These are phyloP conservation scores for Recurvirostra avosetta DNA, from an alignment of 2,113 vertebrate genomes.

Conservation along the genomic window DNA sequence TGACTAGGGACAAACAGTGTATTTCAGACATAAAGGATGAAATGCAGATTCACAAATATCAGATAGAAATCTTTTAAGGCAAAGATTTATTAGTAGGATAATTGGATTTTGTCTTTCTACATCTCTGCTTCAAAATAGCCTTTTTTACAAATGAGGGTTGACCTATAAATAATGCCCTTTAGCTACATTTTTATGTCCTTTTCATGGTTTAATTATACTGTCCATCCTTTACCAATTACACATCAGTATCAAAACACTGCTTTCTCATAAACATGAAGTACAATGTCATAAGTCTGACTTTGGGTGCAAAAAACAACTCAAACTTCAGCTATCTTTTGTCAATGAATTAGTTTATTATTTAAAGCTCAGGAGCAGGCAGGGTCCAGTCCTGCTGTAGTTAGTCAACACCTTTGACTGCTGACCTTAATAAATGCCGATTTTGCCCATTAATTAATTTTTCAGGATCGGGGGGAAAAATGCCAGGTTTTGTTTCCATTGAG, in stretches of 20 bases:
- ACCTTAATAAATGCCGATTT: background rate
- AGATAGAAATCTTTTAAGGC: background rate
- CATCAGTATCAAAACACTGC: background rate
- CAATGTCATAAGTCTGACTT: background rate
- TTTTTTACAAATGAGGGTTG: background rate
- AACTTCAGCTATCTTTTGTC: background rate
- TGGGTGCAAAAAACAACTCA: background rate
- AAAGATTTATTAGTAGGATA: conserved; percentile 14
- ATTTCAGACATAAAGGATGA: background rate
- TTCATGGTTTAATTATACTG: background rate
- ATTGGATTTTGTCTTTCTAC: conserved; percentile 12
- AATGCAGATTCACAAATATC: background rate
- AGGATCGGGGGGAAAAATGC: background rate
- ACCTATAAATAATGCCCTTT: conserved; percentile 6
- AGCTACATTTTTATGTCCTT: background rate
- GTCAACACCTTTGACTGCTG: background rate
- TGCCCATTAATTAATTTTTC: background rate
- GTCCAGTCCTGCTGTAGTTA: background rate
- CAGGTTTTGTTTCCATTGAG: background rate
- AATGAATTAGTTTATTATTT: background rate
- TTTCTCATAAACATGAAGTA: background rate
- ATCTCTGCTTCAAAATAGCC: background rate
- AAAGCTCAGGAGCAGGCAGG: background rate
- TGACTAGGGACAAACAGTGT: background rate
- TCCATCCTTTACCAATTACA: background rate